Percentiles rank a stretch among this genome's conserved stretches.
Conservation (phyloP, 2,797 vertebrate species). For the Lagodon rhomboides region DNA sequence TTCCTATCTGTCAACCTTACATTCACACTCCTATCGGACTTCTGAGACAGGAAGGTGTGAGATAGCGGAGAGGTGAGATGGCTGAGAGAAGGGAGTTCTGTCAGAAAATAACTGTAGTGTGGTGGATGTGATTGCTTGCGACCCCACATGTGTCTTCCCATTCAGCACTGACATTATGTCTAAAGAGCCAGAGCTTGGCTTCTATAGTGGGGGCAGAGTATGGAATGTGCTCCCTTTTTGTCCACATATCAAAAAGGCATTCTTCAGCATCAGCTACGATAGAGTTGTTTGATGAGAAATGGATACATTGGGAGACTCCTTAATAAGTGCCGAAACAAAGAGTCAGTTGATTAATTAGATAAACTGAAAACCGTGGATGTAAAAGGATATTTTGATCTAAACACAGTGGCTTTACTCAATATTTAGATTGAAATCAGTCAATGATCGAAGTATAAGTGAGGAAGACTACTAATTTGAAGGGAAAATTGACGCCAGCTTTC, state of each 20-base stretch:
- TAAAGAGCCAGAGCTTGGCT: conserved; percentile 12
- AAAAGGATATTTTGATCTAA: too few relatives aligned
- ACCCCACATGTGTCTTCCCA: conserved; percentile 27
- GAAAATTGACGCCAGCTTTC: background rate
- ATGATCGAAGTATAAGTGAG: background rate
- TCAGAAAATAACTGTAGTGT: conserved; percentile 28
- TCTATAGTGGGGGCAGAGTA: background rate
- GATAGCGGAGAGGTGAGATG: conserved; percentile 47
- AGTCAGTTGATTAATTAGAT: background rate
- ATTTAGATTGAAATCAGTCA: background rate
- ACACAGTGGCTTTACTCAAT: background rate
- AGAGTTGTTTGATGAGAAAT: background rate
- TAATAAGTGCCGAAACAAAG: background rate
- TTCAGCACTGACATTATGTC: conserved; percentile 8
- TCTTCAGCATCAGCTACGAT: background rate
- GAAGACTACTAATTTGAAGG: background rate
- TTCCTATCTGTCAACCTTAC: conserved; percentile 56
- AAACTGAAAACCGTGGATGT: too few relatives aligned
- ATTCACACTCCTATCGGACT: conserved; percentile 38
- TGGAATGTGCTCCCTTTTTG: background rate
- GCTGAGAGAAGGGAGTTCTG: background rate
- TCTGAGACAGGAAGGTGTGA: conserved; percentile 53
- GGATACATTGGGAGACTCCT: background rate
- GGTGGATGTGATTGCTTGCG: conserved; percentile 18
- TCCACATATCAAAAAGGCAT: background rate